Evolutionary conservation across 1,140 invertebrate genomes (phyloP).

Genomic region (Samia ricini): DNA sequence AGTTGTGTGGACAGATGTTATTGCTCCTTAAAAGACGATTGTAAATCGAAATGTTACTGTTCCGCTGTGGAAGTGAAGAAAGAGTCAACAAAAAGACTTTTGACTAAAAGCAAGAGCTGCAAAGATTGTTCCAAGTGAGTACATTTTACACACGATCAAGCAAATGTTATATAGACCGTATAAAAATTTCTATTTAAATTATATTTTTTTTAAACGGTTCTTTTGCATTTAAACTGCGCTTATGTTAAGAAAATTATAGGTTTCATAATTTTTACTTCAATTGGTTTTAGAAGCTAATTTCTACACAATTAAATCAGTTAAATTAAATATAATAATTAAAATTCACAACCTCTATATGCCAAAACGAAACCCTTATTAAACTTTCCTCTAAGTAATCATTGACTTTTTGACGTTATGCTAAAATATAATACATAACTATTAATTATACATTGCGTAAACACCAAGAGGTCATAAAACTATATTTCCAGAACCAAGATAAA

Average conservation of each 20-base stretch:
- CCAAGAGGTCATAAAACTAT: constrained; percentile 1
- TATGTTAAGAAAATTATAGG: no score
- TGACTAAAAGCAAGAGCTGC: constrained; percentile 55
- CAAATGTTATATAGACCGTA: no score
- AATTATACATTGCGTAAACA: constrained; percentile 3
- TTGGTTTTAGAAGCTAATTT: no score
- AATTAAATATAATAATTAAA: no score
- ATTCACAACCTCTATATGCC: no score
- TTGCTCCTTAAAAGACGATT: constrained; percentile 78
- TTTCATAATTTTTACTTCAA: no score
- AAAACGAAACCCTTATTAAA: no score
- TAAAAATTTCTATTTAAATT: neutral
- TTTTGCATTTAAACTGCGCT: neutral
- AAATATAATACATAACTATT: neutral
- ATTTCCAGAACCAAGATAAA: constrained; percentile 2
- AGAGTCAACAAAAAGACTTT: constrained; percentile 45
- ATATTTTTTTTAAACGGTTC: neutral
- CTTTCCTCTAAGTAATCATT: no score
- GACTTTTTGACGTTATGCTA: neutral
- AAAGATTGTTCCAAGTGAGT: constrained; percentile 70
- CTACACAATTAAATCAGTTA: no score
- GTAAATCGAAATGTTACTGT: constrained; percentile 60
- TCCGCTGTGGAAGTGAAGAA: constrained; percentile 45
- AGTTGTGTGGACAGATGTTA: constrained; percentile 87
- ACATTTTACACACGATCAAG: constrained; percentile 8